Percentiles rank a stretch among this genome's conserved stretches.
phyloP scores from a whole-genome alignment of 2,113 vertebrate species.

The Pardalotus punctatus region DNA sequence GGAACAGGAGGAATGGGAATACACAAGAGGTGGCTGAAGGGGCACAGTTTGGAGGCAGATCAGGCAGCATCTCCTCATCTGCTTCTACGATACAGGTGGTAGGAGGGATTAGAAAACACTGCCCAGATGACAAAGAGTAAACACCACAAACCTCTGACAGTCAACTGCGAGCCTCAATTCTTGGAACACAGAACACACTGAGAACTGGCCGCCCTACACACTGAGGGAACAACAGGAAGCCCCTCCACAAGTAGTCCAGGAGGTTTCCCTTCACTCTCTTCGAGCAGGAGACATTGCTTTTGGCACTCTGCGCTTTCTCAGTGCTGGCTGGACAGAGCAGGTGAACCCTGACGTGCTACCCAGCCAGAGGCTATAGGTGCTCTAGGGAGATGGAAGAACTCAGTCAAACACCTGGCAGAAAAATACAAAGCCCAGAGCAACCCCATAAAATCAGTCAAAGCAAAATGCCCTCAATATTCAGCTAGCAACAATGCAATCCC shows the following conservation, averaged over 20 bases:
- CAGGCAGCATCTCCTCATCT: not conserved
- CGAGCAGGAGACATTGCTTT: not conserved
- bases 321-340: not conserved
- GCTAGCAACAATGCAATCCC: not conserved
- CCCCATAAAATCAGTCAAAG: not conserved
- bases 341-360: not conserved
- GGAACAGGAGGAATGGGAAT: not conserved
- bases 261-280: not conserved
- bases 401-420: not conserved
- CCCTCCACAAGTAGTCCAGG: not conserved
- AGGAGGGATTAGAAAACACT: not conserved
- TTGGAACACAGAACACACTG: not conserved
- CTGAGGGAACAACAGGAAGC: not conserved
- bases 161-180: not conserved
- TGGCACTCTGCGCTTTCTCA: not conserved
- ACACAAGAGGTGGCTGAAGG: not conserved
- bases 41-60: not conserved
- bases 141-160: not conserved
- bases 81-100: not conserved
- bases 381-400: not conserved
- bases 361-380: not conserved
- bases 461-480: not conserved
- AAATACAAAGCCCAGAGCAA: not conserved
- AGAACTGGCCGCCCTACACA: not conserved
- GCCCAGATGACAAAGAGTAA: not conserved